Percentiles rank a stretch among this genome's conserved stretches.
Conservation (phyloP, 1,140 invertebrate species). For the Mamestra configurata region DNA sequence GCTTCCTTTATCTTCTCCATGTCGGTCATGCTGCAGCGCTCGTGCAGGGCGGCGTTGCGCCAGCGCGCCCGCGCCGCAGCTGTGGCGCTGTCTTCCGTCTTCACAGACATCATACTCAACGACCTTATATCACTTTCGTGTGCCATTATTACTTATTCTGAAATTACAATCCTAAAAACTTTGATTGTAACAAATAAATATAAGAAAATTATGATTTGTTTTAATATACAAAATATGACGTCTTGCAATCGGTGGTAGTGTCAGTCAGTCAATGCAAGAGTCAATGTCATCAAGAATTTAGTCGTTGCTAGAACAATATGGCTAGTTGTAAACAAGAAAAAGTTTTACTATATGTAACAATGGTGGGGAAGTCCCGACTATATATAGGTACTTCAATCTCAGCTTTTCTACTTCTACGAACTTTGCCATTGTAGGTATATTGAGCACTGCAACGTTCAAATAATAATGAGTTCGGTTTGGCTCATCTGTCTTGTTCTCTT, state of each 20-base stretch:
- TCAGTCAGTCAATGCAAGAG: neutral
- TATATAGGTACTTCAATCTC: too few relatives aligned
- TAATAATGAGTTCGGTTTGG: too few relatives aligned
- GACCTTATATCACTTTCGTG: conserved; percentile 73
- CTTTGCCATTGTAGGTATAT: too few relatives aligned
- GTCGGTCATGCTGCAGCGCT: conserved; percentile 75
- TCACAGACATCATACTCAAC: conserved; percentile 70
- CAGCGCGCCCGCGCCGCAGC: conserved; percentile 62
- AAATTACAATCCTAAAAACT: conserved; percentile 1
- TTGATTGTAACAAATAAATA: neutral
- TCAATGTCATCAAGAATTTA: too few relatives aligned
- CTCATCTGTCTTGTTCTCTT: too few relatives aligned
- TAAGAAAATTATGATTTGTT: neutral
- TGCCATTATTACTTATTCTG: conserved; percentile 64
- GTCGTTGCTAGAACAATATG: too few relatives aligned
- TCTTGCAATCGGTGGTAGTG: neutral
- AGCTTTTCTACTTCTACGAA: too few relatives aligned
- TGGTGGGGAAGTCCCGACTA: too few relatives aligned
- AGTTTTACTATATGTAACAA: too few relatives aligned
- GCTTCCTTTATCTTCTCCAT: conserved; percentile 79
- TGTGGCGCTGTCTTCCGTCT: conserved; percentile 71
- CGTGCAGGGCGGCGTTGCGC: conserved; percentile 76
- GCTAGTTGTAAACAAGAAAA: too few relatives aligned
- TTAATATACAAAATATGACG: neutral
- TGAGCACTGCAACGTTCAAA: too few relatives aligned